phyloP scores from a whole-genome alignment of 2,888 invertebrate genomes.

The Ametastegia equiseti region DNA sequence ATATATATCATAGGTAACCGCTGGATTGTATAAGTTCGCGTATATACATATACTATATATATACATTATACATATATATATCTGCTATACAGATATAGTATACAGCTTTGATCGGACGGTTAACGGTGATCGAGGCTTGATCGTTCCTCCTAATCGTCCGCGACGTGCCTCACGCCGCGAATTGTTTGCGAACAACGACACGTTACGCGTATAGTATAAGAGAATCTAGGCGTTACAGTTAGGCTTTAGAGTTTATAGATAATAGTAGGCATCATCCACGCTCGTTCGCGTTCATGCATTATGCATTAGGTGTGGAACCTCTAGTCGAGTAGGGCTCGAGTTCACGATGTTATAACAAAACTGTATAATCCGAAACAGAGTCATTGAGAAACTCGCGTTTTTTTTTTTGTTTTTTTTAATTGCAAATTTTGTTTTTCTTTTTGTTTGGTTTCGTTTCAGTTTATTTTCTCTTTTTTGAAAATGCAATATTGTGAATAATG shows the following conservation, averaged over 20 bases:
- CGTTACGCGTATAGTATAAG: slow-evolving; percentile 10
- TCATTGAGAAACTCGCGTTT: no score
- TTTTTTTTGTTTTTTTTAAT: no score
- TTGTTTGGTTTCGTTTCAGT: no score
- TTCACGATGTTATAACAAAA: background rate
- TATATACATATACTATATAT: background rate
- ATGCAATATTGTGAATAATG: no score
- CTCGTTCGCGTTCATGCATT: background rate
- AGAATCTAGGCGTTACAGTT: slow-evolving; percentile 26
- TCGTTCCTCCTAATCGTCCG: slow-evolving; percentile 31
- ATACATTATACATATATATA: background rate
- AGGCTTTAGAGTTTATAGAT: slow-evolving; percentile 16
- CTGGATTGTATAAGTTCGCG: no score
- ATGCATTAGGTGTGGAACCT: background rate
- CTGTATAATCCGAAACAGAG: no score
- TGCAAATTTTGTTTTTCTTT: no score
- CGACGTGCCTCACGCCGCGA: slow-evolving; percentile 27
- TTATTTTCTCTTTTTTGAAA: no score
- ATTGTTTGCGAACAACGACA: slow-evolving; percentile 41
- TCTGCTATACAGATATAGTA: background rate
- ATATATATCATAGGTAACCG: no score
- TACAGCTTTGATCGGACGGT: slow-evolving; percentile 34
- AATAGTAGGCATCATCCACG: background rate
- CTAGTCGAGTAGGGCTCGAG: background rate
- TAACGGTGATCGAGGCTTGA: slow-evolving; percentile 42